These are phyloP conservation scores for Patella depressa DNA, from an alignment of 2,888 invertebrate genomes.

Conservation along the genomic window DNA sequence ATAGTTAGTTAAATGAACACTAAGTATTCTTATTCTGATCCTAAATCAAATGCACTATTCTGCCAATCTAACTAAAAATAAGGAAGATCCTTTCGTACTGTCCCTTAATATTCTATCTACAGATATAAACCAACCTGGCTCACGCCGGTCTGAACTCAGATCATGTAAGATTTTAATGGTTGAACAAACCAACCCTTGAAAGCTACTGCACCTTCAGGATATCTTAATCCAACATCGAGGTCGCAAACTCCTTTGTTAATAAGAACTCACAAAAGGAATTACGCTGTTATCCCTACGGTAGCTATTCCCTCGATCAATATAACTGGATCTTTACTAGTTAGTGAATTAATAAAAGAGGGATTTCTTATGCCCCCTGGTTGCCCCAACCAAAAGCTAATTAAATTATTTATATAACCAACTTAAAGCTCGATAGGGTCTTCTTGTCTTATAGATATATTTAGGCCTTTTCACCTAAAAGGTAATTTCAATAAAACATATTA, in stretches of 20 bases:
- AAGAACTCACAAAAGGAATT: constrained; percentile 82
- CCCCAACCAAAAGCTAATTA: constrained; percentile 51
- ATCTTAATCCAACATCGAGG: constrained; percentile 91
- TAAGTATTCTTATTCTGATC: constrained; percentile 35
- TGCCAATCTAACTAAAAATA: constrained; percentile 33
- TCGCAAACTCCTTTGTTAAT: constrained; percentile 84
- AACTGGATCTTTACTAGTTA: constrained; percentile 30
- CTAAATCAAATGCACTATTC: constrained; percentile 45
- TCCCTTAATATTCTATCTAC: constrained; percentile 73
- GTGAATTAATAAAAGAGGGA: constrained; percentile 18
- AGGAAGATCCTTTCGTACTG: constrained; percentile 84
- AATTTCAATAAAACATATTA: constrained; percentile 74
- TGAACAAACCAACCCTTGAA: constrained; percentile 76
- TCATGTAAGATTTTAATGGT: constrained; percentile 88
- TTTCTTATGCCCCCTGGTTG: constrained; percentile 35
- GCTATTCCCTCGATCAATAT: constrained; percentile 75
- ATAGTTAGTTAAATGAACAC: constrained; percentile 28
- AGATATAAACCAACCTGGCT: constrained; percentile 91
- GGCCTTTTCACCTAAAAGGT: constrained; percentile 79
- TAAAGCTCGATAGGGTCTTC: constrained; percentile 85
- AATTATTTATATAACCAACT: background rate
- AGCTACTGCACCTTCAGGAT: constrained; percentile 79
- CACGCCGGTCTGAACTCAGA: constrained; percentile 89
- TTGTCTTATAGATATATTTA: constrained; percentile 80
- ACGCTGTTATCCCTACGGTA: constrained; percentile 90